Percentiles rank a stretch among this genome's conserved stretches.
Evolutionary conservation across 2,888 invertebrate species (phyloP).

Genomic region (Sinopyrophorus schimmeli): DNA sequence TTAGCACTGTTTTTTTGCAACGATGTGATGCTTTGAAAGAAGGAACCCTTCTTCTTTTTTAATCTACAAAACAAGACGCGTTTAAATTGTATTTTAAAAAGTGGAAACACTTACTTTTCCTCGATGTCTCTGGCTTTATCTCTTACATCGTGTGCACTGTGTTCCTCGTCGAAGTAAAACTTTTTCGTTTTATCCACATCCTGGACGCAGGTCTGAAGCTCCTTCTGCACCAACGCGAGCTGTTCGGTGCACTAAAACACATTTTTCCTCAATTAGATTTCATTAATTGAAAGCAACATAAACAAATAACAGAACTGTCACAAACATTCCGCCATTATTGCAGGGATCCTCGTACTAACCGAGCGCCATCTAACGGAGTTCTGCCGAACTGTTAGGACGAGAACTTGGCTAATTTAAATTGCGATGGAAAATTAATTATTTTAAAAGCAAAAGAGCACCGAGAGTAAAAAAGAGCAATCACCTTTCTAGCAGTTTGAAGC

Average conservation of each 20-base stretch:
- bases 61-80: constrained; percentile 61
- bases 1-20: constrained; percentile 97
- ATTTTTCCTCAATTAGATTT: no score
- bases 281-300: no score
- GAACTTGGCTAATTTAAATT: no score
- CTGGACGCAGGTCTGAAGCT: constrained; percentile 80
- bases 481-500: constrained; percentile 79
- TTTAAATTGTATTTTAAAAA: neutral
- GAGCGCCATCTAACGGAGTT: no score
- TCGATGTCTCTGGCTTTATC: constrained; percentile 95
- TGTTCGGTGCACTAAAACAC: constrained; percentile 76
- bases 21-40: constrained; percentile 94
- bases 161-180: constrained; percentile 93
- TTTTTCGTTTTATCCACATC: constrained; percentile 95
- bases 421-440: constrained; percentile 2
- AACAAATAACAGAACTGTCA: no score
- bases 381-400: no score
- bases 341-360: no score
- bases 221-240: constrained; percentile 84
- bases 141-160: constrained; percentile 91
- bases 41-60: constrained; percentile 94
- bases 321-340: no score
- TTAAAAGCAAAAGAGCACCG: no score
- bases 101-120: constrained; percentile 70
- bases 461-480: constrained; percentile 45